Conservation (phyloP, 2,113 vertebrate species). For the Dermatemys mawii region DNA sequence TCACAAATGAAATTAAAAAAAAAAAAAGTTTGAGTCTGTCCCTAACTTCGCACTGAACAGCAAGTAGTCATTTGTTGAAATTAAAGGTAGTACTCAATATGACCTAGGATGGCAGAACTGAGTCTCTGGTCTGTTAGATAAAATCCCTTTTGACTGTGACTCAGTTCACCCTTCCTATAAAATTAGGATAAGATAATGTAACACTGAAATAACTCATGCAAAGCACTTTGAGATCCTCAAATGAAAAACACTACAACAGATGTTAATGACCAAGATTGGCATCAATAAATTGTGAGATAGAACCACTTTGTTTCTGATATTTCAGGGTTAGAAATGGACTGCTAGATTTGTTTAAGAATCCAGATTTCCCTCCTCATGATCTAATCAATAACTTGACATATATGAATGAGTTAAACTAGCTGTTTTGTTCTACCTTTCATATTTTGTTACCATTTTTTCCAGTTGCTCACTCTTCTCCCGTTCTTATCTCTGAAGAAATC, state of each 20-base stretch:
- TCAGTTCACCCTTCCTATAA: background rate
- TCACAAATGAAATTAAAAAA: background rate
- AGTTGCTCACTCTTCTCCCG: background rate
- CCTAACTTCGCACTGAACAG: background rate
- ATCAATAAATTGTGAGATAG: background rate
- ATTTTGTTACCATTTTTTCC: background rate
- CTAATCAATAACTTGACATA: background rate
- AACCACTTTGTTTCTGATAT: background rate
- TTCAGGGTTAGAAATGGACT: background rate
- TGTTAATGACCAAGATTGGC: background rate
- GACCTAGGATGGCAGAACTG: background rate
- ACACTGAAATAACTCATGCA: background rate
- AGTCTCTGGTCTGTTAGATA: background rate
- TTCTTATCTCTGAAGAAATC: background rate
- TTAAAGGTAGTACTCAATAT: slow-evolving; percentile 7
- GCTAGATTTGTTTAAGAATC: background rate
- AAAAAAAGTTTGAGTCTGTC: background rate
- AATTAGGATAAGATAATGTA: background rate
- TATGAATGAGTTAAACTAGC: too few species aligned
- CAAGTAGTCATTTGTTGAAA: background rate
- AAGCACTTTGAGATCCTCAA: background rate
- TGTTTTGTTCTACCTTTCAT: background rate
- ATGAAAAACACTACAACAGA: background rate
- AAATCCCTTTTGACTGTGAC: background rate
- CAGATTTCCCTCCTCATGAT: background rate